These are phyloP conservation scores for Thamnophis elegans DNA, from an alignment of 2,797 vertebrate genomes.

Conservation along the genomic window DNA sequence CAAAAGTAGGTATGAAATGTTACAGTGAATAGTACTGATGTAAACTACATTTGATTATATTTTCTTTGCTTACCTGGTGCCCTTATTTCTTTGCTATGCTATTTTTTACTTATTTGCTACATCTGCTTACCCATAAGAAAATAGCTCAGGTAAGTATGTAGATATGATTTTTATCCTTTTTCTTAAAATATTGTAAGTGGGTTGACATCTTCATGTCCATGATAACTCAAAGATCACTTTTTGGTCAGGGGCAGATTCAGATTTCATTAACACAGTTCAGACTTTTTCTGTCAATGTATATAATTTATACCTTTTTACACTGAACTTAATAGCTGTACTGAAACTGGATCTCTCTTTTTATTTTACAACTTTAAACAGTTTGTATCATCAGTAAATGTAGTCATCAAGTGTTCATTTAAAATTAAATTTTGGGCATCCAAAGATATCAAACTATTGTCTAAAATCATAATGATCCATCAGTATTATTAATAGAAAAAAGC, in stretches of 20 bases:
- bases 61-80: background rate
- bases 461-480: background rate
- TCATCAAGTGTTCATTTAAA: background rate
- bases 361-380: background rate
- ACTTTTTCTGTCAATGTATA: background rate
- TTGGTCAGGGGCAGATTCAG: background rate
- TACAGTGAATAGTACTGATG: background rate
- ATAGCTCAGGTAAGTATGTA: background rate
- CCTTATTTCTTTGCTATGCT: background rate
- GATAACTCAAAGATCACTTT: background rate
- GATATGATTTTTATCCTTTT: background rate
- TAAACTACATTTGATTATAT: background rate
- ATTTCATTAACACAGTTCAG: background rate
- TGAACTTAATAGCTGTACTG: background rate
- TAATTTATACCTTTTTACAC: background rate
- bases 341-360: background rate
- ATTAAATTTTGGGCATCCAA: background rate
- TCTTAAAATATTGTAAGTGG: background rate
- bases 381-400: background rate
- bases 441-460: background rate
- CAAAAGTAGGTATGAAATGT: background rate
- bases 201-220: background rate
- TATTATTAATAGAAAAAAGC: background rate
- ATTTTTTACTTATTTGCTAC: background rate
- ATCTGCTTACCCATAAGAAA: background rate